These are phyloP conservation scores for Fabriciana adippe DNA, from an alignment of 2,888 invertebrate species.

Conservation along the genomic window DNA sequence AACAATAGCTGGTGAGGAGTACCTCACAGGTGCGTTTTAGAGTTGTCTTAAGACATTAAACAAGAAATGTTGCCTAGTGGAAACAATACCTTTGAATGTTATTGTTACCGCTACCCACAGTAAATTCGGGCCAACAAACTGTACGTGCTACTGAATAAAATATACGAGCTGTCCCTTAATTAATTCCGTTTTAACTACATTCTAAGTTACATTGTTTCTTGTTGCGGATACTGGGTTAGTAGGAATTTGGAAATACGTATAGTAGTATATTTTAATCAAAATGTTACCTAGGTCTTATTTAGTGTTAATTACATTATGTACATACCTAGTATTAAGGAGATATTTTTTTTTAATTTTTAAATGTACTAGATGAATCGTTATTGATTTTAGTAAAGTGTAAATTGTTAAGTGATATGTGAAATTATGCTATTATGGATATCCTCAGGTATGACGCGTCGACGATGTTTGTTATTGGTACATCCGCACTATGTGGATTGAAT, in stretches of 20 bases:
- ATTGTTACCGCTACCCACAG: slow-evolving; percentile 44
- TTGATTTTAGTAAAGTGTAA: no score
- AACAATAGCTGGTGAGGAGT: slow-evolving; percentile 35
- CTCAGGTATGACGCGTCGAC: no score
- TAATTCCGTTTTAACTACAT: slow-evolving; percentile 45
- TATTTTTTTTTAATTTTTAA: no score
- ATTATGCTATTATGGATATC: no score
- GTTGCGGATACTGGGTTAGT: slow-evolving; percentile 13
- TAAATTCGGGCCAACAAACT: slow-evolving; percentile 43
- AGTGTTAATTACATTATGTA: no score
- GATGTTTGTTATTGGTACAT: no score
- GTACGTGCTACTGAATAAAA: slow-evolving; percentile 46
- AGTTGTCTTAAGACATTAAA: slow-evolving; percentile 52
- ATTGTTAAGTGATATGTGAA: no score
- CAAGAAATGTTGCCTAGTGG: slow-evolving; percentile 49
- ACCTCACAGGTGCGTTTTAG: slow-evolving; percentile 47
- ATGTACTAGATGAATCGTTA: no score
- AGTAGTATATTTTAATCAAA: slow-evolving; percentile 2
- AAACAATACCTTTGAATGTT: slow-evolving; percentile 47
- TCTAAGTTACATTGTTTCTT: slow-evolving; percentile 25
- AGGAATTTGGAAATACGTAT: slow-evolving; percentile 7
- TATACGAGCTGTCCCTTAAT: slow-evolving; percentile 47
- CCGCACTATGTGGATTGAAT: no score
- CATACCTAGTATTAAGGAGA: no score
- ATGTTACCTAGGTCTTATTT: background rate